Percentiles rank a stretch among this genome's conserved stretches.
Conservation (phyloP, 2,113 vertebrate species). For the Oryzias melastigma region DNA sequence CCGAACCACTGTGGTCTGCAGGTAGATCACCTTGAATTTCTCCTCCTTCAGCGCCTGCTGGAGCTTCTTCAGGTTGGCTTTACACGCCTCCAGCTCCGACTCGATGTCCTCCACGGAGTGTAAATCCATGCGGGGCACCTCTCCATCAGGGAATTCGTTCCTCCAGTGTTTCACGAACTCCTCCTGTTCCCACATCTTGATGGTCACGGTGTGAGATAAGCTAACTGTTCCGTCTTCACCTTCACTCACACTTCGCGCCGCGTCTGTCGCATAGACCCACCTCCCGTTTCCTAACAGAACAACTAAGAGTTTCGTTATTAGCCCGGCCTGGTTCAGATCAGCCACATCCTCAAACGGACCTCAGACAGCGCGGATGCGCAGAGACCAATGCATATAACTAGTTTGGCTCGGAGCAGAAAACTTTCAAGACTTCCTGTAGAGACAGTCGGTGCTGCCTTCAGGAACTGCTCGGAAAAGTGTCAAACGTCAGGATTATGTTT, state of each 20-base stretch:
- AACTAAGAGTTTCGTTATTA: neutral
- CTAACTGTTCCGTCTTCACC: conserved; percentile 9
- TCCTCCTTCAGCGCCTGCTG: conserved; percentile 87
- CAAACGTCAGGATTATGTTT: accelerated
- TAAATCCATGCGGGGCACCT: conserved; percentile 81
- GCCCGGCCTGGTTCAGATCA: conserved; percentile 23
- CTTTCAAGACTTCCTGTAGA: conserved; percentile 69
- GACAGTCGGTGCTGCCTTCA: conserved; percentile 48
- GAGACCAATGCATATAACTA: conserved; percentile 23
- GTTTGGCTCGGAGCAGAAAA: conserved; percentile 48
- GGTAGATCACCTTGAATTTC: conserved; percentile 89
- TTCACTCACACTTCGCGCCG: neutral
- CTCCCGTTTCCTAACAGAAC: neutral
- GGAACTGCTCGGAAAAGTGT: conserved; percentile 7
- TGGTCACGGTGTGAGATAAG: neutral
- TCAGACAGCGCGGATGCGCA: neutral
- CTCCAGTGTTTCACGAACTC: conserved; percentile 89
- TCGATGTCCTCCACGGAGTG: conserved; percentile 81
- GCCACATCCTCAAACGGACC: conserved; percentile 21
- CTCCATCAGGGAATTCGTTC: conserved; percentile 85
- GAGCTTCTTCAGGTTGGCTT: conserved; percentile 78
- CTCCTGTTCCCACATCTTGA: conserved; percentile 84
- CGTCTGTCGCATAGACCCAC: conserved; percentile 8
- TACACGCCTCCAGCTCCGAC: conserved; percentile 84
- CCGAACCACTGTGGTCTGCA: conserved; percentile 82